Evolutionary conservation across 2,113 vertebrate species (phyloP), one percentile per base, ranked within the genome.

Genomic region (Canis aureus): DNA sequence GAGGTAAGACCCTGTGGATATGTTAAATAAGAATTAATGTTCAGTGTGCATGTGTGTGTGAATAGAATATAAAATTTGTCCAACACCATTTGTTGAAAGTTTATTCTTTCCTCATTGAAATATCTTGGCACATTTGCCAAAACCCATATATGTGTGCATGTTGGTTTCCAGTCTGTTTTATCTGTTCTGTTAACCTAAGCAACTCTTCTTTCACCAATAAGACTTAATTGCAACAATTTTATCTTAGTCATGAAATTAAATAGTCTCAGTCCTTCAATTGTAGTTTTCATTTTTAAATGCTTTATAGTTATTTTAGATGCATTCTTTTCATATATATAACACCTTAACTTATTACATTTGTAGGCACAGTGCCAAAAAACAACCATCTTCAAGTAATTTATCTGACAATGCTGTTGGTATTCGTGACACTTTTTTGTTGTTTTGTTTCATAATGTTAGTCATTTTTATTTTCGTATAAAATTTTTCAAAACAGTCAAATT

Each of bases 301-400:
- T 55, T 84, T 76, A 67, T 67, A 38, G 35, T 19, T 35, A 29
- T 62, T 7, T 73, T 60, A 78, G 97, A 98, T 97, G 97, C 98
- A 98, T 99, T 98, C 93, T 90, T 98, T 98, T 98, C 99, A 99
- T 99, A 99, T 99, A 99, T 99, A 99, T 99, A 99, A 99, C 99
- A 99, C 99, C 98, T 99, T 99, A 98, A 99, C 99, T 99, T 99
- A 99, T 99, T 99, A 99, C 99, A 99, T 99, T 98, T 98, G 51
- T 99, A 99, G 98, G 98, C 99, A 99, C 99, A 98, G 99, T 99
- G 99, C 99, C 99, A 99, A 99, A 99, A 99, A 99, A 69, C 95
- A 98, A 69, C 16, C 99, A 99, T 99, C 98, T 98, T 99, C 98
- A 99, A 98, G 97, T 98, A 98, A 98, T 98, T 98, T 66, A 97